Evolutionary conservation across 2,113 vertebrate species (phyloP).

Genomic region (Hucho hucho): DNA sequence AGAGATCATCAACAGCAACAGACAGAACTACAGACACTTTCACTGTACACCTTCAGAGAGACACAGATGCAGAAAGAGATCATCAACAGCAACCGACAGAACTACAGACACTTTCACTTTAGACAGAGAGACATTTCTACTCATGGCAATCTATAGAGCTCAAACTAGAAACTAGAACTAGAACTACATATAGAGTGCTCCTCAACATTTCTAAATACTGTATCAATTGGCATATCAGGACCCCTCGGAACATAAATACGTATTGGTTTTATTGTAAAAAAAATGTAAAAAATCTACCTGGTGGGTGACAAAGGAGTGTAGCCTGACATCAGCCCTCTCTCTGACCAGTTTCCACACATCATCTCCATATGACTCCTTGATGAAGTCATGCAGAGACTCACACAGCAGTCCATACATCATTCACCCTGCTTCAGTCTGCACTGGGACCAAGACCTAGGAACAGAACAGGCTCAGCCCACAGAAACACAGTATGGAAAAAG

Average conservation of each 20-base stretch:
- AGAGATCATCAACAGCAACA: too few species aligned
- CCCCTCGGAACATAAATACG: not conserved
- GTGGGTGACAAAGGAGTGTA: constrained; percentile 76
- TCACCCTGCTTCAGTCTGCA: not conserved
- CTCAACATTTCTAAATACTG: too few species aligned
- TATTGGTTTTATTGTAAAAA: not conserved
- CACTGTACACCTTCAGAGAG: too few species aligned
- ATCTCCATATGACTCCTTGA: constrained; percentile 75
- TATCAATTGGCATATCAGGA: too few species aligned
- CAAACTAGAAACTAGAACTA: too few species aligned
- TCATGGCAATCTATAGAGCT: too few species aligned
- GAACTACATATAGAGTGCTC: too few species aligned
- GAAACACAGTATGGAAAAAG: not conserved
- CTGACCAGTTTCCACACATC: constrained; percentile 78
- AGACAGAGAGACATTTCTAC: too few species aligned
- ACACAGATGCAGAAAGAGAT: too few species aligned
- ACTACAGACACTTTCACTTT: too few species aligned
- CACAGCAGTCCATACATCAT: constrained; percentile 75
- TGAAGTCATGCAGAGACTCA: constrained; percentile 78
- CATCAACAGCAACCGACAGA: too few species aligned
- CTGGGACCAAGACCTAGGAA: not conserved
- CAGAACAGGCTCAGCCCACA: not conserved
- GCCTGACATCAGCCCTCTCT: constrained; percentile 71
- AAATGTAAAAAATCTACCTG: constrained; percentile 50
- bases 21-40: too few species aligned